Evolutionary conservation across 1,140 invertebrate genomes (phyloP), one percentile per base, ranked within the genome.

Genomic region (Hydropsyche tenuis): DNA sequence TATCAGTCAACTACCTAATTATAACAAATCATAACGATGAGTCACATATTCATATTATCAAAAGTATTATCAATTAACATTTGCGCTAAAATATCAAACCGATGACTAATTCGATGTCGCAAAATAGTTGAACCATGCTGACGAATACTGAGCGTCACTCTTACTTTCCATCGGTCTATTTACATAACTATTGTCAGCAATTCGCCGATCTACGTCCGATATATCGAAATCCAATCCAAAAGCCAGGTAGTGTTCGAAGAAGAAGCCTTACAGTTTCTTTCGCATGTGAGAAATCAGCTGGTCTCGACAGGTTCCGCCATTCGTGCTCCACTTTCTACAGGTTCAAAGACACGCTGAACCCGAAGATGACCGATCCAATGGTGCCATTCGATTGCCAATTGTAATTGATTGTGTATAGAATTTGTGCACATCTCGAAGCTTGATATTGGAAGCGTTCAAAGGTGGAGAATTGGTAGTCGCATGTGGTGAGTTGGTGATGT

Each of bases 261-360:
- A 2, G 45, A 48, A 3, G 14, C 4, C 12, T 16, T 48, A 2
- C 45, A n/a, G 11, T 48, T n/a, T 48, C 45, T 48, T 48, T 48
- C 14, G 12, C 11, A 48, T 48, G 16, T 16, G 45, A 48, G 45
- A 48, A 48, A 48, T 48, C 45, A 48, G 16, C 45, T 48, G 12
- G 45, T 37, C 30, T 1, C 16, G 56, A 60, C 22, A 60, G 56
- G 23, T 60, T 60, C 22, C 16, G 16, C 16, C 56, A 60, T 25
- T 23, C 20, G 18, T 27, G 56, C 56, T 60, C 56, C 56, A 60
- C 56, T 60, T 60, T 60, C 56, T 25, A 60, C 12, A 60, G 22
- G 56, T 60, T 60, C 56, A 60, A 60, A 60, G 56, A 60, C 56
- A 60, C 23, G 20, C 20, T 60, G 20, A 60, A 60, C 56, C 9